A percentile compares a stretch with the other conserved stretches of the same genome.
Conservation (phyloP, 1,140 invertebrate species). For the Brachionus rubens region DNA sequence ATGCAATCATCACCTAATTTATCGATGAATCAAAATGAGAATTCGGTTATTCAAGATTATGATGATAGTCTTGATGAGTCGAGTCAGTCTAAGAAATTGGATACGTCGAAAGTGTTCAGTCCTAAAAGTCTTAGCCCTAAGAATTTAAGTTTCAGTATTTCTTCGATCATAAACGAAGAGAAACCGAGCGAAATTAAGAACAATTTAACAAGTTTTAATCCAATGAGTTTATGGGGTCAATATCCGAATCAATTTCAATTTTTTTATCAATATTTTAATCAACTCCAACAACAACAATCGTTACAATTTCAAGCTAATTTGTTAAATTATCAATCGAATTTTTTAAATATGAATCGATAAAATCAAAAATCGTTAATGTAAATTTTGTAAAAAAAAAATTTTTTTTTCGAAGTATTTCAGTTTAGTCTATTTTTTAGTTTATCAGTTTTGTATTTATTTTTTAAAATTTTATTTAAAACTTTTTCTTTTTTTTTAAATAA, state of each 20-base stretch:
- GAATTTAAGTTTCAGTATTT: slow-evolving; percentile 9
- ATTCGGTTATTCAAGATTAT: slow-evolving; percentile 22
- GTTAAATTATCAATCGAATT: slow-evolving; percentile 7
- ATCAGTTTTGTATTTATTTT: no score
- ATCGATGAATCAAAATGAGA: slow-evolving; percentile 32
- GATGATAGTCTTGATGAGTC: slow-evolving; percentile 1
- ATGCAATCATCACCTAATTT: slow-evolving; percentile 15
- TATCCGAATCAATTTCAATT: slow-evolving; percentile 35
- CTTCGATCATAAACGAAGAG: background rate
- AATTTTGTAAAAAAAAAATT: background rate
- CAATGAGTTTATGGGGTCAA: background rate
- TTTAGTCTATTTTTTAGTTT: no score
- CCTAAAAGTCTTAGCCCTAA: background rate
- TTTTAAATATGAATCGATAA: background rate
- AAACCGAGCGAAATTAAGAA: background rate
- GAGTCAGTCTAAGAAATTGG: background rate
- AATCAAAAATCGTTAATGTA: background rate
- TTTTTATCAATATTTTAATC: slow-evolving; percentile 29
- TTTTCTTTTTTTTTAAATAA: no score
- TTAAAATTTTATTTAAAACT: no score
- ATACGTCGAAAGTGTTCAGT: background rate
- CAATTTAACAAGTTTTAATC: background rate
- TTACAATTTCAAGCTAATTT: slow-evolving; percentile 13
- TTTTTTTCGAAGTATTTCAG: no score
- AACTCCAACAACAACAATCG: background rate